Base-by-base conservation (phyloP, 2,797 vertebrate genomes). In the Acipenser transmontanus region DNA sequence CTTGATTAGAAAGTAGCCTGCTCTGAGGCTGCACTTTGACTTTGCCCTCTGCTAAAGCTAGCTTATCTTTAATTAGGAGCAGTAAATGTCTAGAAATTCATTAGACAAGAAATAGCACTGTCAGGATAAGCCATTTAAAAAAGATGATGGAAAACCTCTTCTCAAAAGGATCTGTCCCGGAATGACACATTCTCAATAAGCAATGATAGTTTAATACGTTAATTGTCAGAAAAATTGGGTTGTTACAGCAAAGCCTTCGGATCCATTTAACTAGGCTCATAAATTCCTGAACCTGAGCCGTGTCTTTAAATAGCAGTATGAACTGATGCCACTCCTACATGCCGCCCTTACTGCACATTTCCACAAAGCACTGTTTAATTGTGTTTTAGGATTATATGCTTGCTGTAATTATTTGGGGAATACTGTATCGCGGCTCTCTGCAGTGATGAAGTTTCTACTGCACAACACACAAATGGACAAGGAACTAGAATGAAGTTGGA, bases 141-240 rank as follows among this genome's bases (percentile, higher is more conserved):
- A 88, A 87, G 82, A 86, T 88, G 82, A 88, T 87, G 83, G 80
- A 87, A 88, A 81, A 78, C 74, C 82, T 82, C 74, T 71, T 80
- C 85, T 78, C 78, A 78, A 80, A 87, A 83, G 78, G 81, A 85
- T 84, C 74, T 81, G 84, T 71, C 73, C 69, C 66, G 77, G 82
- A 87, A 84, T 86, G 91, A 85, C 87, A 80, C 88, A 88, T 91
- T 80, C 87, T 92, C 87, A 85, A 92, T 88, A 89, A 91, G 93
- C 92, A 91, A 95, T 87, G 93, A 94, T 93, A 91, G 87, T 94
- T 95, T 93, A 93, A 93, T 95, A 90, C 90, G 89, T 88, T 94
- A 94, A 91, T 91, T 91, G 90, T 88, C 84, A 80, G 88, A 91
- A 87, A 90, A 91, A 92, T 93, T 87, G 84, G 84, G 86, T 88